phyloP scores from a whole-genome alignment of 1,140 invertebrate genomes.

The Alviniconcha marisindica region DNA sequence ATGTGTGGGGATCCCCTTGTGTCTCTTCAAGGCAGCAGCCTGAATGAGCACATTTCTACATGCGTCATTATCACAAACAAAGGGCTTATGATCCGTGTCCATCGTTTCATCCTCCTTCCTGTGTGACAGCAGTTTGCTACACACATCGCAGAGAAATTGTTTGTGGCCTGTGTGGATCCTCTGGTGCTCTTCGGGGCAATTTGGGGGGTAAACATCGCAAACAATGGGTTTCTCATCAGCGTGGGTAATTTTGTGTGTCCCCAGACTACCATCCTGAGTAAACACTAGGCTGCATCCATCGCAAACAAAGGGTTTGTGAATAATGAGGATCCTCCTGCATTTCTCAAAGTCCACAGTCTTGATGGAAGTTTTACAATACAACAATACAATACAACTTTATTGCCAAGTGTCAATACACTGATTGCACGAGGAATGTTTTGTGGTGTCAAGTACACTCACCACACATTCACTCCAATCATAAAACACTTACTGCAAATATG shows the following conservation, averaged over 20 bases:
- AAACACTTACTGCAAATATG: no score
- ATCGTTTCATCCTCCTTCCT: constrained; percentile 93
- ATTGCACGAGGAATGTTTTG: no score
- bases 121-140: constrained; percentile 52
- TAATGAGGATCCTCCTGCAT: background rate
- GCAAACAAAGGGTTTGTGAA: background rate
- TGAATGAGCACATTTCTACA: background rate
- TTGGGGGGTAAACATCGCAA: constrained; percentile 87
- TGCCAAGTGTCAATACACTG: no score
- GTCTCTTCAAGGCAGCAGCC: background rate
- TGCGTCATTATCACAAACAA: constrained; percentile 50
- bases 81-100: constrained; percentile 79
- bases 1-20: constrained; percentile 32
- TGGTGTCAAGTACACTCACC: no score
- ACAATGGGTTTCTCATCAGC: background rate
- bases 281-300: background rate
- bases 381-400: no score
- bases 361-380: constrained; percentile 35
- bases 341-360: constrained; percentile 24
- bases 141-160: constrained; percentile 83
- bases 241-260: background rate
- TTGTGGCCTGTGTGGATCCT: constrained; percentile 86
- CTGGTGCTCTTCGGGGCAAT: constrained; percentile 88
- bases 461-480: no score
- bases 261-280: background rate